Conservation (phyloP, 1,140 invertebrate genomes). For the Macrostomum lignano region DNA sequence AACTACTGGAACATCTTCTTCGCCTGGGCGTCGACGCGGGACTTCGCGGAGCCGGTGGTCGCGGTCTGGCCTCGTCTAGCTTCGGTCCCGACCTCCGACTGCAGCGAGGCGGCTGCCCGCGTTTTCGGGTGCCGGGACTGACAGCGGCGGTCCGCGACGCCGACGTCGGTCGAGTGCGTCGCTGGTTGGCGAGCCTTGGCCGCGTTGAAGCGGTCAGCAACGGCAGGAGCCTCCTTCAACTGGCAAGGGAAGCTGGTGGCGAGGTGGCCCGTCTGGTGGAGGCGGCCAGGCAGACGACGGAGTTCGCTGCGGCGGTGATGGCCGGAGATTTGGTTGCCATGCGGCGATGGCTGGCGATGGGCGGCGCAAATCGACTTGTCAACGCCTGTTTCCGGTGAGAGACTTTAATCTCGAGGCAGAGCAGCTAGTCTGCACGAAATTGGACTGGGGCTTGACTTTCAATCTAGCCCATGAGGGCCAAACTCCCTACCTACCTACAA, state of each 20-base stretch:
- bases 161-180: constrained; percentile 8
- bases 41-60: no score
- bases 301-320: constrained; percentile 10
- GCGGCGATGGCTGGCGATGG: no score
- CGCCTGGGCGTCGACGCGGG: no score
- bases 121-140: constrained; percentile 9
- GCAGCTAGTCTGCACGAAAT: no score
- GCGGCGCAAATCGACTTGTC: no score
- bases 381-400: no score
- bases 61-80: constrained; percentile 6
- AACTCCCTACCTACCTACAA: no score
- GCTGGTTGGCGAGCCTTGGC: constrained; percentile 9
- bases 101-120: constrained; percentile 9
- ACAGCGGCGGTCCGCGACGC: constrained; percentile 10
- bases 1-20: constrained; percentile 9
- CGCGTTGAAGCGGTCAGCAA: constrained; percentile 8
- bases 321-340: constrained; percentile 10
- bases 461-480: no score
- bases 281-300: constrained; percentile 10
- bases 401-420: no score
- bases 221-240: constrained; percentile 8
- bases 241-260: constrained; percentile 7
- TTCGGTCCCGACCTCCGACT: constrained; percentile 8
- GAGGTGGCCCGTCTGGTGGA: constrained; percentile 9
- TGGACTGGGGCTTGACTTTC: no score